Percentiles rank a stretch among this genome's conserved stretches.
phyloP scores from a whole-genome alignment of 2,888 invertebrate species.

The Selenia dentaria region DNA sequence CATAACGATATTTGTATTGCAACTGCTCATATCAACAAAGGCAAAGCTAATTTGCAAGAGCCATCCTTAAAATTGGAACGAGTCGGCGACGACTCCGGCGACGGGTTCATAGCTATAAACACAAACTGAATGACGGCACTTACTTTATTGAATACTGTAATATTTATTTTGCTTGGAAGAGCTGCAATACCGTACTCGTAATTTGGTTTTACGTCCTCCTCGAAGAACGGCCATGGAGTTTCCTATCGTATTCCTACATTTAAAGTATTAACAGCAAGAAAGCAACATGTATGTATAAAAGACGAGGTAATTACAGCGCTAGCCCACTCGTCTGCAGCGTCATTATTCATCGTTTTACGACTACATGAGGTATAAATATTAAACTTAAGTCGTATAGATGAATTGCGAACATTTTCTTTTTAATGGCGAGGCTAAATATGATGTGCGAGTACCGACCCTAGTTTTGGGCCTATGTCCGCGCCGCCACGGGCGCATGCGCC shows the following conservation, averaged over 20 bases:
- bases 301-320: conserved; percentile 81
- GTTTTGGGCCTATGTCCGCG: conserved; percentile 55
- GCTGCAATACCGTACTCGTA: conserved; percentile 53
- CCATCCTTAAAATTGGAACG: conserved; percentile 18
- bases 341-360: conserved; percentile 84
- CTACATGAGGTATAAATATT: conserved; percentile 83
- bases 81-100: conserved; percentile 21
- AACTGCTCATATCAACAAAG: not conserved
- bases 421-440: conserved; percentile 81
- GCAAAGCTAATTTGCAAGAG: conserved; percentile 15
- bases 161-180: conserved; percentile 49
- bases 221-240: conserved; percentile 58
- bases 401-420: conserved; percentile 83
- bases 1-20: not conserved
- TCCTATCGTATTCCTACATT: conserved; percentile 68
- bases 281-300: conserved; percentile 74
- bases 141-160: conserved; percentile 54
- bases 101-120: conserved; percentile 35
- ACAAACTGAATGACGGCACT: conserved; percentile 37
- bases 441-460: conserved; percentile 69
- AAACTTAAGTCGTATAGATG: conserved; percentile 82
- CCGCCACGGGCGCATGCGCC: conserved; percentile 44
- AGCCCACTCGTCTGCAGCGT: conserved; percentile 79
- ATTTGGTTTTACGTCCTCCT: conserved; percentile 64
- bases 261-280: conserved; percentile 76